Evolutionary conservation across 2,113 vertebrate species (phyloP).

Genomic region (Hippocampus comes): DNA sequence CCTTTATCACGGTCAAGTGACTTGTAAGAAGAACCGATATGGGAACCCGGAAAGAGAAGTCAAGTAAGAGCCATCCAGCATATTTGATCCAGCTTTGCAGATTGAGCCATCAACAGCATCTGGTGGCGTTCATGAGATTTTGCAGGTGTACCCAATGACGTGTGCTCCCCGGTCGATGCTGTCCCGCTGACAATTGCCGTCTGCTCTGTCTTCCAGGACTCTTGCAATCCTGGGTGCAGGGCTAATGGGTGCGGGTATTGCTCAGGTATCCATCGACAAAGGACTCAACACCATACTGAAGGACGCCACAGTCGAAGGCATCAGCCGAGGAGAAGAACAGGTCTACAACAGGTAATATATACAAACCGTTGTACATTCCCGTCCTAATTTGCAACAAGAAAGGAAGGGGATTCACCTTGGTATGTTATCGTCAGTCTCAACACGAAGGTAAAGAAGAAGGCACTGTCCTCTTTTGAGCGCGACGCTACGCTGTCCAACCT

Average conservation of each 20-base stretch:
- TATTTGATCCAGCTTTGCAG: neutral
- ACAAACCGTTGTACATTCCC: neutral
- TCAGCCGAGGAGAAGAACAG: conserved; percentile 81
- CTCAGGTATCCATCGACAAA: conserved; percentile 81
- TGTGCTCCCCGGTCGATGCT: no score
- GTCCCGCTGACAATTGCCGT: neutral
- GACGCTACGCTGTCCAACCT: conserved; percentile 77
- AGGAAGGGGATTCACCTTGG: neutral
- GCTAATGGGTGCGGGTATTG: conserved; percentile 28
- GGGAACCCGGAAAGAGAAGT: conserved; percentile 76
- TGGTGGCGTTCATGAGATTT: no score
- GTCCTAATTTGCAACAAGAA: neutral
- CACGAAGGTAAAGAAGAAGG: conserved; percentile 1
- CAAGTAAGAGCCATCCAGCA: conserved; percentile 68
- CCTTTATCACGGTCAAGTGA: conserved; percentile 2
- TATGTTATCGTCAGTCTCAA: neutral
- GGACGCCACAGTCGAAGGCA: conserved; percentile 69
- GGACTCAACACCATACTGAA: conserved; percentile 78
- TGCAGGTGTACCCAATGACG: no score
- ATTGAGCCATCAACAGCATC: no score
- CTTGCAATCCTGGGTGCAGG: conserved; percentile 6
- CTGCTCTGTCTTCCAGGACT: neutral
- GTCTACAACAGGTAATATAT: conserved; percentile 50
- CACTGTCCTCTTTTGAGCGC: conserved; percentile 5
- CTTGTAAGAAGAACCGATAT: conserved; percentile 49